Base-by-base conservation (phyloP, 2,888 invertebrate genomes). In the Pocota personata region DNA sequence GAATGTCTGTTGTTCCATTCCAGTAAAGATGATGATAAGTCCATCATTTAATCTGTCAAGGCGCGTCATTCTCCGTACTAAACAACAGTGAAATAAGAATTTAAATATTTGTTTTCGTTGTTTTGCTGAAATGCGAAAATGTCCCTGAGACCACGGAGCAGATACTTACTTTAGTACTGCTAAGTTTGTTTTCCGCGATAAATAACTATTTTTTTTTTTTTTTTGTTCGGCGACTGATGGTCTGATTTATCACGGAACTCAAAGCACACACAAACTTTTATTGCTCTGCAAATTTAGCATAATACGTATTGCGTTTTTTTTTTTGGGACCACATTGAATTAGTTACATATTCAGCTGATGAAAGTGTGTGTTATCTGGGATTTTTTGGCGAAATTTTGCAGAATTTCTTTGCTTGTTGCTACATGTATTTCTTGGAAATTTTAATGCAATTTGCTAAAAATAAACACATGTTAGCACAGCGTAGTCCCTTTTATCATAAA, bases 251-350 rank as follows among this genome's bases (percentile, higher is more conserved):
- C 32, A 57, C 1, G 35, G 8, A 32, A 57, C 16, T 32, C 19
- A 16, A 5, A 16, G 55, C 8, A 55, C 21, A 30, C 30, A 37
- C 37, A 37, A n/a, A n/a, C 30, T 57, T 57, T 57, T 57, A 57
- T 35, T 19, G 32, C 2, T 10, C 2, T 5, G 30, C 5, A 30
- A 55, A 55, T 55, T 55, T 8, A n/a, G n/a, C n/a, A n/a, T n/a
- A n/a, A n/a, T n/a, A n/a, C 30, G 16, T 30, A 27, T 24, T 2
- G 8, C 16, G 32, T 16, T 6, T 2, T n/a, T 32, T 52, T 62
- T 52, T 14, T 6, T n/a, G 52, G 43, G 12, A 30, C 50, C 52
- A 62, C 30, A 35, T 58, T 32, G 12, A 72, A 60, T 60, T 35
- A 12, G 21, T 7, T 24, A 24, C 4, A 24, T 3, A 24, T 4